Evolutionary conservation across 2,888 invertebrate species (phyloP).

Genomic region (Melanophora roralis): DNA sequence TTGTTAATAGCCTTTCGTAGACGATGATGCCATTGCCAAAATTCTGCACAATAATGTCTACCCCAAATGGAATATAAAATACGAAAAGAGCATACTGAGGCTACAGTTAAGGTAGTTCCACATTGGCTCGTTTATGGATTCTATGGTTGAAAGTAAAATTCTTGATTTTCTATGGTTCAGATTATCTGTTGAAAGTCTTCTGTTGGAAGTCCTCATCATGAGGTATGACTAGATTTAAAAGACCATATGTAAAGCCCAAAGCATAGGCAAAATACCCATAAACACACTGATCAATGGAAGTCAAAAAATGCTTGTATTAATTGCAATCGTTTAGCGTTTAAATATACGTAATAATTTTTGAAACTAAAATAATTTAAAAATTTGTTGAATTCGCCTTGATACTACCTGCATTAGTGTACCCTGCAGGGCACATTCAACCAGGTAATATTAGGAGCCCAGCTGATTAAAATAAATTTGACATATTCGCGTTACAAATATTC

Average conservation of each 20-base stretch:
- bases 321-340: too few species aligned
- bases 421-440: too few species aligned
- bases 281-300: conserved; percentile 26
- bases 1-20: background rate
- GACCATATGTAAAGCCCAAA: conserved; percentile 19
- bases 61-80: conserved; percentile 29
- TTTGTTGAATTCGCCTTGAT: too few species aligned
- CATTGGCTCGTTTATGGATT: conserved; percentile 27
- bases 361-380: too few species aligned
- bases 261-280: conserved; percentile 33
- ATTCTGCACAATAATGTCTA: conserved; percentile 24
- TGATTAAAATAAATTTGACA: too few species aligned
- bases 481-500: too few species aligned
- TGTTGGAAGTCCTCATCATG: background rate
- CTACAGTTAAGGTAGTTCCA: conserved; percentile 28
- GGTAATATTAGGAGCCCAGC: too few species aligned
- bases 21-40: background rate
- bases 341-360: too few species aligned
- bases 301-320: background rate
- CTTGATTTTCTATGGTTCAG: background rate
- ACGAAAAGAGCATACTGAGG: background rate
- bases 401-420: too few species aligned
- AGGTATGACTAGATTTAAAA: conserved; percentile 1
- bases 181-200: too few species aligned
- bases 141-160: background rate